Percentiles rank a stretch among this genome's conserved stretches.
These are phyloP conservation scores for Panthera uncia DNA, from an alignment of 2,113 vertebrate genomes.

Conservation along the genomic window DNA sequence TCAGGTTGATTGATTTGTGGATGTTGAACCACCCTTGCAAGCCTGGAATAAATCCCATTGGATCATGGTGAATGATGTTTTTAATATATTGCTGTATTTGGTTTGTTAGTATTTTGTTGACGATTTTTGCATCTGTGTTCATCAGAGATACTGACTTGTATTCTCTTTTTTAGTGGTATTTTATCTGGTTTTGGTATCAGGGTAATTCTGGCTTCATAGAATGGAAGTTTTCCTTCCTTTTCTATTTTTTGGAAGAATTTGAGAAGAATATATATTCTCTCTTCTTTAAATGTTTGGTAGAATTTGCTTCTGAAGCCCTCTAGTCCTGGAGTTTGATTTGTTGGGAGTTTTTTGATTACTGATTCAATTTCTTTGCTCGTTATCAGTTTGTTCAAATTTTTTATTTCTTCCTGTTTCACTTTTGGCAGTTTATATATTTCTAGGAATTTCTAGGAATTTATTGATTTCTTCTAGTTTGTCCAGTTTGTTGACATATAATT, in stretches of 20 bases:
- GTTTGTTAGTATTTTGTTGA: neutral
- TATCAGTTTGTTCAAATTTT: neutral
- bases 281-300: neutral
- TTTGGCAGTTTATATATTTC: neutral
- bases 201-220: neutral
- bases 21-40: neutral
- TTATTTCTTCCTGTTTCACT: neutral
- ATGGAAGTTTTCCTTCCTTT: neutral
- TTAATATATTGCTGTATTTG: neutral
- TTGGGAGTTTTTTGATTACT: neutral
- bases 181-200: neutral
- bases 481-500: neutral
- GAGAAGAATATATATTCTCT: neutral
- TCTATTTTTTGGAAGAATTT: neutral
- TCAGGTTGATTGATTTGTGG: neutral
- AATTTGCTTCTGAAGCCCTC: neutral
- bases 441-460: neutral
- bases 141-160: neutral
- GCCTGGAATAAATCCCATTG: neutral
- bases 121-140: neutral
- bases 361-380: neutral
- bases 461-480: neutral
- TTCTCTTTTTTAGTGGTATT: neutral
- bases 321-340: neutral
- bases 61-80: neutral